Base-by-base conservation (phyloP, 2,888 invertebrate genomes). In the Didymodactylos carnosus region DNA sequence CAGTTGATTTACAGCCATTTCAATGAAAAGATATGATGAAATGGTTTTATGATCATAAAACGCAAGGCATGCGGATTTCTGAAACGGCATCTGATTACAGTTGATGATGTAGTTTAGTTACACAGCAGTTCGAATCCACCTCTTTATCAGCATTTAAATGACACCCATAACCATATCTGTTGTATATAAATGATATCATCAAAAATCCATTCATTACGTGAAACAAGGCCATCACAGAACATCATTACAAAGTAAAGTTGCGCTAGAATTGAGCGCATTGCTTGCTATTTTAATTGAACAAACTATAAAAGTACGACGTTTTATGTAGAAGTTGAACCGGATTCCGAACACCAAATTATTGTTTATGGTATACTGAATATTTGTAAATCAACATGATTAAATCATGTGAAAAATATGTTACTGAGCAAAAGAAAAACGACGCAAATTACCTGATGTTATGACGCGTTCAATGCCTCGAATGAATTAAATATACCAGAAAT, bases 1-100 rank as follows among this genome's bases (percentile, higher is more conserved):
- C n/a, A n/a, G 29, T 62, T n/a, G 62, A 62, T 62, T 62, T 62
- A n/a, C 62, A 62, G n/a, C 35, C 62, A 4, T 11, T 62, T 35
- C 29, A 35, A 62, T 62, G 62, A 35, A 62, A 62, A 62, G 62
- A 62, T 35, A 62, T 62, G 62, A 62, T 62, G 19, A 62, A 62
- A 69, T 75, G 75, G 75, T 75, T 75, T 72, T 72, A 72, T 23
- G 75, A 72, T 39, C 75, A 75, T 46, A 75, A 72, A 72, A 43
- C 72, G n/a, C 69, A 72, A 69, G 75, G 75, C 35, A 39, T 75
- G 27, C 72, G 53, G 41, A 43, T 72, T 62, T 69, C 72, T 35
- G 53, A 75, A 27, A 69, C 69, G 51, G 35, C 43, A 11, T 69
- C n/a, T 75, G 23, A 39, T 46, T 39, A 43, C 25, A 69, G 69